Percentiles rank a stretch among this genome's conserved stretches.
phyloP scores from a whole-genome alignment of 1,140 invertebrate species.

The Neocloeon triangulifer region DNA sequence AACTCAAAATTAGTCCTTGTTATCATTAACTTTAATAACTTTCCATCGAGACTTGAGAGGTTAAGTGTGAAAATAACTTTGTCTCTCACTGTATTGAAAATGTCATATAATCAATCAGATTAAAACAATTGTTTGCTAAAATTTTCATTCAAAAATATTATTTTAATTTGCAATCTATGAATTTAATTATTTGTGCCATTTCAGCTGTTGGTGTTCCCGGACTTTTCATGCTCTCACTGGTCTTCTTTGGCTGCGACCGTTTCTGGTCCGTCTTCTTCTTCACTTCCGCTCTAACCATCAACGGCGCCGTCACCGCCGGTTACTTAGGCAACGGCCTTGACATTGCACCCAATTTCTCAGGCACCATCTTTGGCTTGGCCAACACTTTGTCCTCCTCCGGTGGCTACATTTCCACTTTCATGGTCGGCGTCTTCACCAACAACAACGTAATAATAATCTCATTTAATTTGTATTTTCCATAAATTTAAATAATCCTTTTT shows the following conservation, averaged over 20 bases:
- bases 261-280: slow-evolving; percentile 46
- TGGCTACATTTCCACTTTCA: slow-evolving; percentile 60
- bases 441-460: slow-evolving; percentile 44
- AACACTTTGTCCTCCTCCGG: slow-evolving; percentile 76
- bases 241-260: slow-evolving; percentile 41
- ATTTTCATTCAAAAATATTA: not conserved
- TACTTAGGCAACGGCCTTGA: slow-evolving; percentile 74
- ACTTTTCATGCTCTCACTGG: slow-evolving; percentile 35
- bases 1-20: too few species aligned
- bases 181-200: slow-evolving; percentile 12
- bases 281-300: slow-evolving; percentile 51
- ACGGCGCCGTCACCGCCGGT: slow-evolving; percentile 64
- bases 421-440: slow-evolving; percentile 63
- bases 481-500: slow-evolving; percentile 14
- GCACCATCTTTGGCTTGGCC: slow-evolving; percentile 73
- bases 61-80: too few species aligned
- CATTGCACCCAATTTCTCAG: slow-evolving; percentile 74
- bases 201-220: slow-evolving; percentile 30
- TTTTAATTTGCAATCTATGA: not conserved
- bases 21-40: too few species aligned
- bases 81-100: too few species aligned
- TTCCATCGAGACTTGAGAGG: too few species aligned
- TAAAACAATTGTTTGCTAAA: not conserved
- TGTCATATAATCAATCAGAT: not conserved
- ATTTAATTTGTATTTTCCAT: slow-evolving; percentile 22